A percentile compares a stretch with the other conserved stretches of the same genome.
These are phyloP conservation scores for Argynnis bischoffii DNA, from an alignment of 2,888 invertebrate genomes.

Conservation along the genomic window DNA sequence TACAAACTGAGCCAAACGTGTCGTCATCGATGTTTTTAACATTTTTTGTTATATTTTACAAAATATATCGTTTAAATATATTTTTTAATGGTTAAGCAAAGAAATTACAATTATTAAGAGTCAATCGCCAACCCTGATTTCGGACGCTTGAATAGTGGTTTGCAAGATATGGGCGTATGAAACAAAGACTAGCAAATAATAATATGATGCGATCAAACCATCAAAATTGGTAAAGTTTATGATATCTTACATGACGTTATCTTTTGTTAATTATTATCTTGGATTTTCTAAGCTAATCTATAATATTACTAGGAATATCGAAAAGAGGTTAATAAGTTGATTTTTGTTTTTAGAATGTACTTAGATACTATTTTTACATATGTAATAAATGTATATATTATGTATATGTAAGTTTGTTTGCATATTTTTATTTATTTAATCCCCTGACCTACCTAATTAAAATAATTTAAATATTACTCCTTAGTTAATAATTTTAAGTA, in stretches of 20 bases:
- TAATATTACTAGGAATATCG: not conserved
- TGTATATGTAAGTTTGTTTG: too few species aligned
- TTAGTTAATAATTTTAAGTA: too few species aligned
- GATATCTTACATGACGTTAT: slow-evolving; percentile 9
- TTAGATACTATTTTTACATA: too few species aligned
- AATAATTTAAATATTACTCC: too few species aligned
- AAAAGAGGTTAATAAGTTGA: too few species aligned
- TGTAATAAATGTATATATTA: too few species aligned
- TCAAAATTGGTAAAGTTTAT: slow-evolving; percentile 23
- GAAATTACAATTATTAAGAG: not conserved
- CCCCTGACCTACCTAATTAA: too few species aligned
- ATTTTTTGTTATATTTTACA: too few species aligned
- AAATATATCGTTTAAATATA: not conserved
- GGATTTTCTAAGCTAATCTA: not conserved
- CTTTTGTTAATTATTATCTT: slow-evolving; percentile 6
- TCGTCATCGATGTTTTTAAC: too few species aligned
- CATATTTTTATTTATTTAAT: too few species aligned
- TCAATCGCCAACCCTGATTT: slow-evolving; percentile 37
- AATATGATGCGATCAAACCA: slow-evolving; percentile 39
- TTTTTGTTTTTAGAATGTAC: too few species aligned
- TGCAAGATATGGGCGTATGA: slow-evolving; percentile 40
- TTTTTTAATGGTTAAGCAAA: not conserved
- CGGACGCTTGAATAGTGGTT: slow-evolving; percentile 39
- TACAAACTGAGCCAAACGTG: too few species aligned
- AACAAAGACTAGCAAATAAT: slow-evolving; percentile 47